Conservation (phyloP, 2,797 vertebrate genomes). For the Apodemus agrarius region DNA sequence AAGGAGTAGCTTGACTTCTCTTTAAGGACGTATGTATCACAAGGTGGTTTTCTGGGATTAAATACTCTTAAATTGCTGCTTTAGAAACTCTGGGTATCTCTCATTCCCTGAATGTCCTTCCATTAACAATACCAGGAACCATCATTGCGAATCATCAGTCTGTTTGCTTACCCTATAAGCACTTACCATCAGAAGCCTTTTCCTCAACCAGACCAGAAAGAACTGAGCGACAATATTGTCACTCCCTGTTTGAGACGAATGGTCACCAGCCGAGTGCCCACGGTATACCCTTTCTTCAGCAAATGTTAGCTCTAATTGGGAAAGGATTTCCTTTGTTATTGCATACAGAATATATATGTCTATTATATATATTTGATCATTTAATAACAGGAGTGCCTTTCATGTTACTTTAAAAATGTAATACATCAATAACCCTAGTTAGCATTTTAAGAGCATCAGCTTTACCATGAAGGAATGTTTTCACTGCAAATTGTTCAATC, state of each 20-base stretch:
- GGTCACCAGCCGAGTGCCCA: not conserved
- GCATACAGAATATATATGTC: not conserved
- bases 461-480: constrained; percentile 31
- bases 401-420: not conserved
- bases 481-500: constrained; percentile 2
- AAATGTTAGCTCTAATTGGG: constrained; percentile 45
- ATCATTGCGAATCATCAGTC: not conserved
- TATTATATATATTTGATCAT: not conserved
- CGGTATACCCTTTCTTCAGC: not conserved
- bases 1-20: constrained; percentile 82
- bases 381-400: not conserved
- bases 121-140: not conserved
- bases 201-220: not conserved
- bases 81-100: constrained; percentile 59
- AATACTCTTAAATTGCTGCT: constrained; percentile 58
- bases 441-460: not conserved
- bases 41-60: constrained; percentile 70
- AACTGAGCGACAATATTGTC: not conserved
- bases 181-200: constrained; percentile 30
- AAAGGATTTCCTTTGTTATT: constrained; percentile 3
- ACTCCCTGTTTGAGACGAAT: not conserved
- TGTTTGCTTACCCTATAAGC: constrained; percentile 26
- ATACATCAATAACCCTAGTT: not conserved
- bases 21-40: constrained; percentile 77
- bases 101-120: constrained; percentile 35